A percentile compares a stretch with the other conserved stretches of the same genome.
phyloP scores from a whole-genome alignment of 2,113 vertebrate genomes.

The Saguinus imperator region DNA sequence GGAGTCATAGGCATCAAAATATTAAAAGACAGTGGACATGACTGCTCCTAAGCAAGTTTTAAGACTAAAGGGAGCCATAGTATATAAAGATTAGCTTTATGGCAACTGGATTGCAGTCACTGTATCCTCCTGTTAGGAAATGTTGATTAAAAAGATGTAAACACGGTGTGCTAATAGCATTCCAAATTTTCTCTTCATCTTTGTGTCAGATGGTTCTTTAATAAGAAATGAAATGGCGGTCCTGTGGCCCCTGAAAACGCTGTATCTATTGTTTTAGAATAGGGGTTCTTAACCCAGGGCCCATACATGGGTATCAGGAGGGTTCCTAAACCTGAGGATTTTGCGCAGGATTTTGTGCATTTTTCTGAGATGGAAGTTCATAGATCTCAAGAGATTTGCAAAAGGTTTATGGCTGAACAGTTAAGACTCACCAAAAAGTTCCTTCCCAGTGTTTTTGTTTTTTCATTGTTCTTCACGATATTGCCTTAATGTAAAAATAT shows the following conservation, averaged over 20 bases:
- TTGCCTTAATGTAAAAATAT: neutral
- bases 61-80: neutral
- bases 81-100: neutral
- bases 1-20: neutral
- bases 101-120: neutral
- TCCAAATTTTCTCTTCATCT: neutral
- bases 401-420: neutral
- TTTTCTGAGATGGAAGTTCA: slow-evolving; percentile 2
- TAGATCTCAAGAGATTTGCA: neutral
- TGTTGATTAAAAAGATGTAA: neutral
- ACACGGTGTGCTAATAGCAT: neutral
- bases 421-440: neutral
- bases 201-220: neutral
- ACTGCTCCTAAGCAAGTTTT: neutral
- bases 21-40: neutral
- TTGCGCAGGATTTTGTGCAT: neutral
- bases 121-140: neutral
- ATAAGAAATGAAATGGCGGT: neutral
- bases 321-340: neutral
- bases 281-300: neutral
- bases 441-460: neutral
- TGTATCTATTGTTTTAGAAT: neutral
- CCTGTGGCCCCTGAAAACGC: neutral
- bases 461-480: neutral
- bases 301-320: neutral